A percentile compares a stretch with the other conserved stretches of the same genome.
Evolutionary conservation across 2,888 invertebrate genomes (phyloP).

Genomic region (Listrodromus nycthemerus): DNA sequence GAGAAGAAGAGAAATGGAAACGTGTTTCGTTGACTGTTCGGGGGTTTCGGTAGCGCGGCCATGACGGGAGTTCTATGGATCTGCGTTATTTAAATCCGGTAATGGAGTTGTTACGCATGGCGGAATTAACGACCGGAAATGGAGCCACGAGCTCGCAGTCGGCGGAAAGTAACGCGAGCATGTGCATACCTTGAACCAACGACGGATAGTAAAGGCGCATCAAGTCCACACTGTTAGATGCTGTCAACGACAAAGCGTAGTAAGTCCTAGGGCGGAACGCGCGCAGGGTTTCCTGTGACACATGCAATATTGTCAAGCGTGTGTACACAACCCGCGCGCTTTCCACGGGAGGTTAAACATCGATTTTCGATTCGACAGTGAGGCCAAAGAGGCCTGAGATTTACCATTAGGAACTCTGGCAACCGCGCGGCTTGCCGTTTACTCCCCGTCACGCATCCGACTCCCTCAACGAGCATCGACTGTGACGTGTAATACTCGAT

Average conservation of each 20-base stretch:
- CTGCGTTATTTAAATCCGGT: constrained; percentile 26
- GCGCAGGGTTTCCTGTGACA: constrained; percentile 45
- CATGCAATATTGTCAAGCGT: constrained; percentile 64
- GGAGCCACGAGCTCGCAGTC: constrained; percentile 34
- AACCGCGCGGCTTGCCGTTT: constrained; percentile 11
- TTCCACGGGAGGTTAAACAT: constrained; percentile 45
- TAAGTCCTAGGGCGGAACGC: constrained; percentile 42
- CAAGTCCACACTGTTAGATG: constrained; percentile 45
- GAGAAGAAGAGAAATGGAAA: background rate
- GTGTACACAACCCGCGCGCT: constrained; percentile 17
- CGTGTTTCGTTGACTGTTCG: background rate
- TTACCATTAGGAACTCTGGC: constrained; percentile 54
- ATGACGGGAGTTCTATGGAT: background rate
- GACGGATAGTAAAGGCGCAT: constrained; percentile 58
- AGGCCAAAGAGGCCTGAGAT: constrained; percentile 56
- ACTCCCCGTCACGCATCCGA: constrained; percentile 15
- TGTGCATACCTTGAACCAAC: constrained; percentile 29
- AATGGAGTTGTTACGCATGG: constrained; percentile 24
- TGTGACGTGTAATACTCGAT: constrained; percentile 14
- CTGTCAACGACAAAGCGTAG: constrained; percentile 59
- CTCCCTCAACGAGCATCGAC: constrained; percentile 4
- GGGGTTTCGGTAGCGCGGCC: background rate
- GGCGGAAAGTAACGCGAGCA: constrained; percentile 37
- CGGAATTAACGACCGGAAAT: constrained; percentile 47
- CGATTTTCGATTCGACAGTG: constrained; percentile 67